Evolutionary conservation across 2,888 invertebrate genomes (phyloP), one percentile per base, ranked within the genome.

Genomic region (Habroteleia sp.): DNA sequence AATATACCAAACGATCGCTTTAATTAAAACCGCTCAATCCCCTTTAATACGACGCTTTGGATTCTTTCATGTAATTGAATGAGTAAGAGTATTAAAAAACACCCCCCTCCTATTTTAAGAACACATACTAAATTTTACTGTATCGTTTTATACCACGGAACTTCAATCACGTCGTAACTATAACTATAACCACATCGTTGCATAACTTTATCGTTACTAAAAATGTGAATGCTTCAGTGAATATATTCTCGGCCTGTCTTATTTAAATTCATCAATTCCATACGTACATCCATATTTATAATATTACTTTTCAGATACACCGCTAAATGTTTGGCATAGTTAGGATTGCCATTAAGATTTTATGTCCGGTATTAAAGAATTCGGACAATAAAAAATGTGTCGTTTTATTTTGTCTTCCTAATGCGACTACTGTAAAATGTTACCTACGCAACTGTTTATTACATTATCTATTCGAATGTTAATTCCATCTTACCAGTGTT

Each of bases 1-100:
- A 60, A 60, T 60, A 41, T 42, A 23, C 42, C 16, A 41, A 50
- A 52, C 50, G 29, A 60, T 69, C 13, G 13, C 44, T 54, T 11
- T 35, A 41, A 52, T 13, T 33, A 37, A 60, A 37, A 25, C 16
- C 29, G 8, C n/a, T n/a, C 2, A 1, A 63, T 20, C 13, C 31
- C 42, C 31, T 42, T 50, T 41, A 50, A 48, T n/a, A 17, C 37
- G 27, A 48, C 41, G 6, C 31, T 8, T 14, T 20, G 13, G n/a
- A n/a, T n/a, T 20, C 20, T 5, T 20, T 5, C 20, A 20, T 20
- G 20, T 20, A 2, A 20, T 20, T 20, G 2, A 20, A n/a, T n/a
- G n/a, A n/a, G n/a, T n/a, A n/a, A n/a, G n/a, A n/a, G n/a, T n/a
- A n/a, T n/a, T n/a, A n/a, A n/a, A n/a, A n/a, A n/a, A n/a, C n/a